phyloP scores from a whole-genome alignment of 1,140 invertebrate species.

The Mamestra configurata region DNA sequence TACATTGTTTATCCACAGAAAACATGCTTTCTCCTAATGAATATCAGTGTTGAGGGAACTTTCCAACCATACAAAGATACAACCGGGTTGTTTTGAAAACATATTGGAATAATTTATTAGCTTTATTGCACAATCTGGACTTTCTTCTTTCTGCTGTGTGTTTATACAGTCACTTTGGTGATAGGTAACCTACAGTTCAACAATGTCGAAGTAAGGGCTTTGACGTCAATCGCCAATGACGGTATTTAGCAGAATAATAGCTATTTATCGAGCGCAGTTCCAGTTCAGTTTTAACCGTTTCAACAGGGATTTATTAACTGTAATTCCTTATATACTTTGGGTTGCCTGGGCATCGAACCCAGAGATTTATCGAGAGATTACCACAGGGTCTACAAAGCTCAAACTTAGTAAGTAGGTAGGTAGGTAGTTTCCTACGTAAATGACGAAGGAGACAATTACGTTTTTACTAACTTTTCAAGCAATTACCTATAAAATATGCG shows the following conservation, averaged over 20 bases:
- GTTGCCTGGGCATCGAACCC: background rate
- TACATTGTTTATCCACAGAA: conserved; percentile 12
- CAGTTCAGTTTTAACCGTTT: conserved; percentile 4
- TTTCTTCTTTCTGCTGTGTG: background rate
- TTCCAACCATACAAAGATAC: background rate
- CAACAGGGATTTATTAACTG: background rate
- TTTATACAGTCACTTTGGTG: background rate
- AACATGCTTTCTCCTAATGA: background rate
- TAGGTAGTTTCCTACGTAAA: background rate
- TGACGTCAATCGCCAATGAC: conserved; percentile 14
- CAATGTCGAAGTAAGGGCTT: conserved; percentile 6
- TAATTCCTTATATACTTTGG: background rate
- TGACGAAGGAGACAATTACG: no score
- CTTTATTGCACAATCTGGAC: background rate
- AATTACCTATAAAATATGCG: background rate
- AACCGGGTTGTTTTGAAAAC: conserved; percentile 10
- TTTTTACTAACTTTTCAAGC: background rate
- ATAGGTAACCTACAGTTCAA: conserved; percentile 34
- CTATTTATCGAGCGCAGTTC: background rate
- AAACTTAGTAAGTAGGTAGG: background rate
- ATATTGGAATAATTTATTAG: conserved; percentile 20
- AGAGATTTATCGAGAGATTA: background rate
- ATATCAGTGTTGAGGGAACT: background rate
- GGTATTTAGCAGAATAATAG: conserved; percentile 6
- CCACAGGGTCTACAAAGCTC: background rate